Conservation (phyloP, 2,888 invertebrate genomes). For the Caenorhabditis plicata region DNA sequence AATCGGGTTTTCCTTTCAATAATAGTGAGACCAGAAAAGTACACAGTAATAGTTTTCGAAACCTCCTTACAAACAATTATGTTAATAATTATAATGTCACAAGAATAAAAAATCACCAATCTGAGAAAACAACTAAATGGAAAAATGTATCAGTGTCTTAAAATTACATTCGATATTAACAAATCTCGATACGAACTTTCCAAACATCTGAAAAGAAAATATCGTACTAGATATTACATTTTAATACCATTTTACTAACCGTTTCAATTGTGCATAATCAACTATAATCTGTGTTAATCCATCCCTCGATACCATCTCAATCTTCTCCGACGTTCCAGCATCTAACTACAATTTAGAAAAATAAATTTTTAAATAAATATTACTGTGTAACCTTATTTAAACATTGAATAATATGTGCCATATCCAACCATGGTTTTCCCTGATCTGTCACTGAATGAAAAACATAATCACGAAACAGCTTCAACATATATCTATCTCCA, state of each 20-base stretch:
- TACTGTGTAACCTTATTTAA: constrained; percentile 78
- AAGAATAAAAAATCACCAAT: no score
- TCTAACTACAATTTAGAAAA: constrained; percentile 67
- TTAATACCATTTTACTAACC: constrained; percentile 68
- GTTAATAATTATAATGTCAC: no score
- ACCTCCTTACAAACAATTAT: no score
- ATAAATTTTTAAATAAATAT: neutral
- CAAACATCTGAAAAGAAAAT: constrained; percentile 36
- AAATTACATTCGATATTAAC: constrained; percentile 9
- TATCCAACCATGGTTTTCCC: constrained; percentile 91
- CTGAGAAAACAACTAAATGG: no score
- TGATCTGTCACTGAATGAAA: constrained; percentile 87
- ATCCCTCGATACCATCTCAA: constrained; percentile 91
- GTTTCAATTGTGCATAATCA: constrained; percentile 89
- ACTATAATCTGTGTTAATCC: constrained; percentile 94
- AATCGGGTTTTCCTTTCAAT: no score
- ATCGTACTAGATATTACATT: neutral
- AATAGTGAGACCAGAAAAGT: no score
- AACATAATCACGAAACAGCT: constrained; percentile 92
- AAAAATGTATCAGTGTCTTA: constrained; percentile 6
- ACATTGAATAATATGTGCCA: constrained; percentile 89
- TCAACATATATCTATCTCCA: constrained; percentile 95
- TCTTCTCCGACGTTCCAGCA: constrained; percentile 71
- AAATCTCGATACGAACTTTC: constrained; percentile 45
- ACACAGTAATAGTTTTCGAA: no score